Conservation (phyloP, 2,113 vertebrate genomes). For the Tauraco erythrolophus region DNA sequence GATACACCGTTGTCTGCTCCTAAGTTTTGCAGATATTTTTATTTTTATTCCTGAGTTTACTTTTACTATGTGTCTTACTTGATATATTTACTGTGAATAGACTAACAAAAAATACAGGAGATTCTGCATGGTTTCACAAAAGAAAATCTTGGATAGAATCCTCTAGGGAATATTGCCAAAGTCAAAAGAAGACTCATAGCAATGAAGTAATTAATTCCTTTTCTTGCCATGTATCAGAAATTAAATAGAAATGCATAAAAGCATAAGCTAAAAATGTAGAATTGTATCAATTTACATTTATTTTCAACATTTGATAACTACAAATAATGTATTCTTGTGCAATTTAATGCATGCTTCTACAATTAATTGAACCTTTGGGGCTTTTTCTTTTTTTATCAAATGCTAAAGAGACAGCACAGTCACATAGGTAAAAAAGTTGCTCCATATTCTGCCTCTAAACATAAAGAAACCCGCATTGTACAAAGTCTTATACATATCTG, state of each 20-base stretch:
- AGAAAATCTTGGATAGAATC: neutral
- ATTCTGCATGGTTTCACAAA: neutral
- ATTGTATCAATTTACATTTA: neutral
- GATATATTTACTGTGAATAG: neutral
- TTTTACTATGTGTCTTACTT: neutral
- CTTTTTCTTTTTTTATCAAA: neutral
- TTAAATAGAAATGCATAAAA: constrained; percentile 1
- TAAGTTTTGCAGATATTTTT: neutral
- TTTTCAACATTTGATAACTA: neutral
- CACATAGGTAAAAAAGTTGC: neutral
- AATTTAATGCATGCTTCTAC: neutral
- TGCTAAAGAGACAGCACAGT: neutral
- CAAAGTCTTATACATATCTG: neutral
- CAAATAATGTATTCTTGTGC: neutral
- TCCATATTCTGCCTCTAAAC: neutral
- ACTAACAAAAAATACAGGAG: neutral
- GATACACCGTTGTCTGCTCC: neutral
- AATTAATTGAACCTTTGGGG: neutral
- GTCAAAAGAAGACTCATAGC: neutral
- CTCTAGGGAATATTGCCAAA: neutral
- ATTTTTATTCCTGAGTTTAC: neutral
- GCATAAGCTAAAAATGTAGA: neutral
- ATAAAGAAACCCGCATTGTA: neutral
- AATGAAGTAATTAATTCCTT: neutral
- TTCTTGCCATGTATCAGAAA: neutral